Percentiles rank a stretch among this genome's conserved stretches.
phyloP scores from a whole-genome alignment of 1,140 invertebrate species.

The Drosophila punjabiensis region DNA sequence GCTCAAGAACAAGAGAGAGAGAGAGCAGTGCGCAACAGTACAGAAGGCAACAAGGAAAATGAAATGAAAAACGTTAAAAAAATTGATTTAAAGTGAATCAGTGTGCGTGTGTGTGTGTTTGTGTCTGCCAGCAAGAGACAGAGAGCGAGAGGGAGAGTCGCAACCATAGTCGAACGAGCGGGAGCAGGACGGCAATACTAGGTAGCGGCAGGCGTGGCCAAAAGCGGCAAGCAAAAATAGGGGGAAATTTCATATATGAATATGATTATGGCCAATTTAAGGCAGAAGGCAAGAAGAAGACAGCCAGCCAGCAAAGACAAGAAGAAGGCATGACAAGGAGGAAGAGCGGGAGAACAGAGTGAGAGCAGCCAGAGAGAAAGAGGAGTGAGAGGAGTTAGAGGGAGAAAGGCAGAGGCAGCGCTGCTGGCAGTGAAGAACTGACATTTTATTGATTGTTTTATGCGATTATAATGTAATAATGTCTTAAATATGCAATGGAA shows the following conservation, averaged over 20 bases:
- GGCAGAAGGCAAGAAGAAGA: constrained; percentile 27
- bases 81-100: constrained; percentile 83
- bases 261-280: constrained; percentile 69
- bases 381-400: neutral
- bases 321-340: neutral
- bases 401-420: constrained; percentile 22
- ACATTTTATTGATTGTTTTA: constrained; percentile 85
- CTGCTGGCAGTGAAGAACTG: constrained; percentile 56
- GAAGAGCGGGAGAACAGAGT: neutral
- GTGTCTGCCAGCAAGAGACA: constrained; percentile 2
- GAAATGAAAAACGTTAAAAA: constrained; percentile 82
- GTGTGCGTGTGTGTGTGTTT: constrained; percentile 40
- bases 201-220: constrained; percentile 61
- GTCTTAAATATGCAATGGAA: constrained; percentile 74
- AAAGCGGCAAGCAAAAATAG: constrained; percentile 51
- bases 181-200: constrained; percentile 43
- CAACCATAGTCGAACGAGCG: neutral
- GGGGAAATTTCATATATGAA: constrained; percentile 63
- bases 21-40: constrained; percentile 61
- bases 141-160: constrained; percentile 9
- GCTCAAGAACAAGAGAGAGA: constrained; percentile 21
- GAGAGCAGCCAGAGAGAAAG: neutral
- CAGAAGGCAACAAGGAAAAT: constrained; percentile 63
- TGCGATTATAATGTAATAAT: constrained; percentile 85
- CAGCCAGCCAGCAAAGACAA: constrained; percentile 15